phyloP scores from a whole-genome alignment of 1,140 invertebrate species.

The Panagrolaimus sp. region DNA sequence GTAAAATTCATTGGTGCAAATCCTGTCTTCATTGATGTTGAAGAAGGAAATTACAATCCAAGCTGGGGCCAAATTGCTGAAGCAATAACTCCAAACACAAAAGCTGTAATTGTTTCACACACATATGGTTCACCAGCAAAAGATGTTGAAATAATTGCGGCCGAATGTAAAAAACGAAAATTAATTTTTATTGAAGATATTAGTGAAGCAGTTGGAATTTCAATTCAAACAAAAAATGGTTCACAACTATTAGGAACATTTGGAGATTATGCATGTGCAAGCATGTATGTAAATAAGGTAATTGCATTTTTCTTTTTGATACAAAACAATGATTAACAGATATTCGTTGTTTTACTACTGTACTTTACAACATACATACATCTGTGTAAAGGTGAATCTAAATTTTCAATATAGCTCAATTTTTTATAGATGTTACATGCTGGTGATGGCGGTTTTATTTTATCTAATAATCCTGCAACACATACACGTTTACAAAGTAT shows the following conservation, averaged over 20 bases:
- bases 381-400: too few species aligned
- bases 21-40: constrained; percentile 18
- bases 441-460: neutral
- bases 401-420: too few species aligned
- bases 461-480: neutral
- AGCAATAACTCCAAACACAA: neutral
- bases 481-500: neutral
- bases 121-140: neutral
- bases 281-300: neutral
- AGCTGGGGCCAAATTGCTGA: too few species aligned
- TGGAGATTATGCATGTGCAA: neutral
- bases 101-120: neutral
- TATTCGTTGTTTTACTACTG: too few species aligned
- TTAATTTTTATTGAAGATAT: neutral
- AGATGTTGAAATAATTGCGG: neutral
- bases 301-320: too few species aligned
- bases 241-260: neutral
- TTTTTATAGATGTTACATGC: neutral
- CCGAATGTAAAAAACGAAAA: neutral
- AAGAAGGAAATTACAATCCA: too few species aligned
- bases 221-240: neutral
- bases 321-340: too few species aligned
- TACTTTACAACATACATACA: too few species aligned
- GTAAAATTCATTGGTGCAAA: constrained; percentile 14
- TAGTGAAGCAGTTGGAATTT: neutral